A percentile compares a stretch with the other conserved stretches of the same genome.
These are phyloP conservation scores for Tupaia tana DNA, from an alignment of 2,113 vertebrate genomes.

Conservation along the genomic window DNA sequence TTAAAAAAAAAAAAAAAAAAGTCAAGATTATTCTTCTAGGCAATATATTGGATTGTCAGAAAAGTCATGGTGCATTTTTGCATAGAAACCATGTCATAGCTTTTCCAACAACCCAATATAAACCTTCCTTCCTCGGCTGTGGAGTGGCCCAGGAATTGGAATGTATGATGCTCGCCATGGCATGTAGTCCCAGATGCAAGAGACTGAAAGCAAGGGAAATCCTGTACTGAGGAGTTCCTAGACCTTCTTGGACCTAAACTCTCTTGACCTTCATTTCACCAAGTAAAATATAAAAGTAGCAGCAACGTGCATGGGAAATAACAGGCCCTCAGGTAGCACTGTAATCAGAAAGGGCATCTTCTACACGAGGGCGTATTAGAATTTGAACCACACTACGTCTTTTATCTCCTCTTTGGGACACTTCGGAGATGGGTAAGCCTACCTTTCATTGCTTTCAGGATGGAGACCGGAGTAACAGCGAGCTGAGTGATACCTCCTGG, in stretches of 20 bases:
- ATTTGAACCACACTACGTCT: conserved; percentile 27
- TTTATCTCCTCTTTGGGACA: conserved; percentile 29
- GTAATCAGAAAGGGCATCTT: not conserved
- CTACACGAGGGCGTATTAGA: not conserved
- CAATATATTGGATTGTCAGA: too few species aligned
- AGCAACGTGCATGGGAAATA: not conserved
- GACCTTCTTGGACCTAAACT: not conserved
- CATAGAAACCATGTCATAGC: too few species aligned
- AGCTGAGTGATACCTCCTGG: not conserved
- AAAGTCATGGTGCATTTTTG: too few species aligned
- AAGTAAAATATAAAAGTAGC: not conserved
- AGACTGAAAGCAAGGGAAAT: not conserved
- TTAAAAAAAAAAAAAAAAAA: too few species aligned
- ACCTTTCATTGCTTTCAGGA: not conserved
- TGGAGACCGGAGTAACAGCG: not conserved
- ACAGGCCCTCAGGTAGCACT: accelerated
- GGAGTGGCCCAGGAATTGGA: not conserved
- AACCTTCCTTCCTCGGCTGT: not conserved
- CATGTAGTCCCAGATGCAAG: not conserved
- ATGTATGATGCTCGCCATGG: not conserved
- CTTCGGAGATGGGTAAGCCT: not conserved
- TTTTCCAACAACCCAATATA: not conserved
- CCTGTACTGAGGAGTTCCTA: not conserved
- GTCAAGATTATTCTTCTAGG: too few species aligned
- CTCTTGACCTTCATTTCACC: not conserved